Evolutionary conservation across 2,888 invertebrate genomes (phyloP).

Genomic region (Volucella zonaria): DNA sequence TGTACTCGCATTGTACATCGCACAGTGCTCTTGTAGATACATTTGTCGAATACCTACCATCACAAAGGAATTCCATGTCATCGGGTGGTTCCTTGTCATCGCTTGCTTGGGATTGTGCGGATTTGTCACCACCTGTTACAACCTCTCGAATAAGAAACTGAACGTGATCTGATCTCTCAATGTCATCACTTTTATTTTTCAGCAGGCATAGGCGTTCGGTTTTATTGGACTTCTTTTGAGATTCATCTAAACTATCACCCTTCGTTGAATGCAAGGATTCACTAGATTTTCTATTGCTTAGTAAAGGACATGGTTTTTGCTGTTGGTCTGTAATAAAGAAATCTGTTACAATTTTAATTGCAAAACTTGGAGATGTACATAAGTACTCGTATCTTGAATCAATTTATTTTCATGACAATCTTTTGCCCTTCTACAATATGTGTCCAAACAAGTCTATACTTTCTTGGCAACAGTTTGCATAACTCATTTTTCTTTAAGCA

Average conservation of each 20-base stretch:
- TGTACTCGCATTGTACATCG: not conserved
- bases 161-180: conserved; percentile 90
- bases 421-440: no score
- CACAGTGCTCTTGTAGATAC: not conserved
- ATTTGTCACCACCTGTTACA: conserved; percentile 84
- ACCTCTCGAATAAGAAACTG: conserved; percentile 96
- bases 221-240: conserved; percentile 79
- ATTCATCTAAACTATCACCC: conserved; percentile 79
- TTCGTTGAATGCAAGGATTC: conserved; percentile 67
- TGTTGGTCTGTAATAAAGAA: conserved; percentile 68
- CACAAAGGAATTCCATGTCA: conserved; percentile 81
- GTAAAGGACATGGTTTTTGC: conserved; percentile 68
- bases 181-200: conserved; percentile 82
- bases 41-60: conserved; percentile 76
- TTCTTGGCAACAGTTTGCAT: no score
- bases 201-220: conserved; percentile 79
- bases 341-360: not conserved
- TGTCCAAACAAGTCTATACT: no score
- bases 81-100: conserved; percentile 80
- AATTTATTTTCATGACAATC: no score
- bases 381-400: no score
- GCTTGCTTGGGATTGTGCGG: conserved; percentile 84
- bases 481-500: no score
- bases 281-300: conserved; percentile 70
- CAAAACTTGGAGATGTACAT: no score